A percentile compares a stretch with the other conserved stretches of the same genome.
These are phyloP conservation scores for Dicrostonyx torquatus DNA, from an alignment of 2,797 vertebrate genomes.

Conservation along the genomic window DNA sequence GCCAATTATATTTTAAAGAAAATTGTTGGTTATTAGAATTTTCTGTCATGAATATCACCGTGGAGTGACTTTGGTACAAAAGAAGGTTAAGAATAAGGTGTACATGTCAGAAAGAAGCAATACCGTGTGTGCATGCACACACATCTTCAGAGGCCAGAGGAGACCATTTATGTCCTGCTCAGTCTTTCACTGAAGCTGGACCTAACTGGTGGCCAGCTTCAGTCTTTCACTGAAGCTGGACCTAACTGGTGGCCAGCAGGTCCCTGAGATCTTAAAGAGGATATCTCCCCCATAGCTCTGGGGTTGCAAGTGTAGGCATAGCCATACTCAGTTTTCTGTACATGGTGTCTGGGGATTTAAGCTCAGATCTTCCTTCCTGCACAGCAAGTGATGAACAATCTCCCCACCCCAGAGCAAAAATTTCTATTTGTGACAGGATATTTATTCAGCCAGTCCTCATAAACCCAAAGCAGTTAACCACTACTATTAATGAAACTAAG, in stretches of 20 bases:
- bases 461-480: not conserved
- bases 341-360: not conserved
- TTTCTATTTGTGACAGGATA: not conserved
- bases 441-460: slow-evolving; percentile 9
- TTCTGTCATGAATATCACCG: slow-evolving; percentile 38
- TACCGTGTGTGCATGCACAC: not conserved
- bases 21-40: slow-evolving; percentile 41
- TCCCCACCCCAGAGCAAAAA: not conserved
- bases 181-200: not conserved
- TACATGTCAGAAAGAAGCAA: not conserved
- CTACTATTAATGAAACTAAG: slow-evolving; percentile 36
- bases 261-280: not conserved
- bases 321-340: not conserved
- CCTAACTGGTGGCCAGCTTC: not conserved
- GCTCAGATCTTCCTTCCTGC: not conserved
- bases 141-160: not conserved
- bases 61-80: slow-evolving; percentile 19
- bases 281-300: not conserved
- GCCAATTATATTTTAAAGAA: slow-evolving; percentile 21
- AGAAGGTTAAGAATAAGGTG: not conserved
- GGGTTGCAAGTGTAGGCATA: not conserved
- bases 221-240: not conserved
- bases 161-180: not conserved
- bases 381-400: not conserved
- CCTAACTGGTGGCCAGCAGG: not conserved